A percentile compares a stretch with the other conserved stretches of the same genome.
These are phyloP conservation scores for Dendroctonus valens DNA, from an alignment of 1,140 invertebrate genomes.

Conservation along the genomic window DNA sequence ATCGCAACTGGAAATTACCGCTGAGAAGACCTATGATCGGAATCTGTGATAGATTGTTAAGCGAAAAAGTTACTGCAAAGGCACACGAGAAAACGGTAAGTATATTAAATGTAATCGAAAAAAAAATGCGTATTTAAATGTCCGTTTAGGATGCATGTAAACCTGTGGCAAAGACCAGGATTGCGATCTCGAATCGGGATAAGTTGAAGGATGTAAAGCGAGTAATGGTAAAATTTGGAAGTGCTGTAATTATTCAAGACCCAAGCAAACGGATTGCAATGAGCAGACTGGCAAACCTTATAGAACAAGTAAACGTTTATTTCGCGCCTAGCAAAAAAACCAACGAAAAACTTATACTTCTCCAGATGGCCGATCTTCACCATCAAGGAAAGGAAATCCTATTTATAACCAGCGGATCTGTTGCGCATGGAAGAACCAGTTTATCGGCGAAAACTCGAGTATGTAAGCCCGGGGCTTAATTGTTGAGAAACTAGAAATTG, in stretches of 20 bases:
- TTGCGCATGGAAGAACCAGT: constrained; percentile 20
- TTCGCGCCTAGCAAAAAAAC: neutral
- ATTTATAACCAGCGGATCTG: constrained; percentile 23
- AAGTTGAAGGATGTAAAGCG: constrained; percentile 11
- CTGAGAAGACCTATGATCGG: too few species aligned
- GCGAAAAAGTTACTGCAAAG: too few species aligned
- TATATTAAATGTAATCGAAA: too few species aligned
- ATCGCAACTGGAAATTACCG: too few species aligned
- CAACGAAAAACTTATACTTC: neutral
- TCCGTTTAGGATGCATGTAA: neutral
- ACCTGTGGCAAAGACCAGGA: neutral
- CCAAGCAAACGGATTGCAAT: constrained; percentile 8
- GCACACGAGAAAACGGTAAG: too few species aligned
- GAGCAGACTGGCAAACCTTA: constrained; percentile 12
- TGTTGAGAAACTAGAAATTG: neutral
- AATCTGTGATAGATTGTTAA: too few species aligned
- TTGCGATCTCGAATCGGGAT: constrained; percentile 4
- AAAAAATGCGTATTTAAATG: too few species aligned
- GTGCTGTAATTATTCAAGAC: constrained; percentile 12
- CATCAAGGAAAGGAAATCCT: constrained; percentile 17
- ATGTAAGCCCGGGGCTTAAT: too few species aligned
- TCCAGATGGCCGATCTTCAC: constrained; percentile 21
- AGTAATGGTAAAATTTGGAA: constrained; percentile 20
- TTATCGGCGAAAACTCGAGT: neutral
- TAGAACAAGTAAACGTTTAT: neutral